Base-by-base conservation (phyloP, 2,888 invertebrate species). In the Odiellus spinosus region DNA sequence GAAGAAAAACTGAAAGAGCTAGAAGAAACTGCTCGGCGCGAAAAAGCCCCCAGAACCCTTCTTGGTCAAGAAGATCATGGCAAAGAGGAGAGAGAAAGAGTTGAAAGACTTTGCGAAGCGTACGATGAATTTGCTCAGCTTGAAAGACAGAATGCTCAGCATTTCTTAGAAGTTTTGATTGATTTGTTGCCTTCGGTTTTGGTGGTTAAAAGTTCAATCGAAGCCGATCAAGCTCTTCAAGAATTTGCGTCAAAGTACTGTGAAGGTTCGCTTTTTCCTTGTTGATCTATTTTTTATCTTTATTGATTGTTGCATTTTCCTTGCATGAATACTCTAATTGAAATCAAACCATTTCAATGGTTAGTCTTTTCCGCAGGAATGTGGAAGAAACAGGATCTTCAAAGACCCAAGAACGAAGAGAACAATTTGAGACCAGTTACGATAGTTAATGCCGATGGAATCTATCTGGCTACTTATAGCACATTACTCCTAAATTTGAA, bases 401-500 rank as follows among this genome's bases (percentile, higher is more conserved):
- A 38, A 38, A 15, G 2, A 17, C 18, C n/a, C 18, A 17, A 8
- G 14, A 15, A 38, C 38, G 15, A 4, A 38, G 14, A 12, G 38
- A 17, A 14, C 6, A 11, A 36, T 8, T 14, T 46, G 18, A 18
- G 21, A 11, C 45, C 53, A 17, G 34, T 49, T 14, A 59, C 61
- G 33, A 82, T 86, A 40, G 82, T 93, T 72, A 93, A 93, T 65
- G 91, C 90, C 1, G 93, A 93, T 67, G 91, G 91, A 18, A 82
- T 93, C 36, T 93, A 93, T 63, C 68, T 91, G 52, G 85, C 90
- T 1, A 84, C 86, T 0, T 88, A 87, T 62, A 80, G 86, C 0
- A 82, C 86, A 0, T 66, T 93, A 18, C 67, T 85, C 40, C 70
- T 93, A 1, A 87, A 83, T 59, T 69, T 88, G 48, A 83, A 82